Percentiles rank a stretch among this genome's conserved stretches.
Conservation (phyloP, 2,888 invertebrate genomes). For the Drosophila diplacantha region DNA sequence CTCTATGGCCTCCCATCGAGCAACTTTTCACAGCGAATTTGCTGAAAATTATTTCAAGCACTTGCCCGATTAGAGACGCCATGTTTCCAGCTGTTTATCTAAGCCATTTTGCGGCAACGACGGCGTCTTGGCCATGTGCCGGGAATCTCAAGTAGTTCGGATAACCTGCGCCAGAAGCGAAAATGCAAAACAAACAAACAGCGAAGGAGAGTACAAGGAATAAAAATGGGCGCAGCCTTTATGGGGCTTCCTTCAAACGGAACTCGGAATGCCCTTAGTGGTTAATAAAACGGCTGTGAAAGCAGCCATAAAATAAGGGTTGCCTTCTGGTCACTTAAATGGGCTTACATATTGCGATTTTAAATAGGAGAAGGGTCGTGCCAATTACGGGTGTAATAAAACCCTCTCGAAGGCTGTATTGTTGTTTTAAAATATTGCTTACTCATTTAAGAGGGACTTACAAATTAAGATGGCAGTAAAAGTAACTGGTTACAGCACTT, state of each 20-base stretch:
- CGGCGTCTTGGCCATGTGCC: slow-evolving; percentile 50
- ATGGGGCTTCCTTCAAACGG: background rate
- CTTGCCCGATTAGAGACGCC: slow-evolving; percentile 62
- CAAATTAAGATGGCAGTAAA: slow-evolving; percentile 7
- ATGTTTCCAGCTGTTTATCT: slow-evolving; percentile 50
- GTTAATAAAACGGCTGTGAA: background rate
- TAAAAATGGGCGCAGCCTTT: slow-evolving; percentile 9
- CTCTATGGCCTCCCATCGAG: slow-evolving; percentile 41
- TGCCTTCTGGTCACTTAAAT: slow-evolving; percentile 11
- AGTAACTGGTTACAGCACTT: background rate
- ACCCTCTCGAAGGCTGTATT: background rate
- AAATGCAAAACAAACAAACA: slow-evolving; percentile 60
- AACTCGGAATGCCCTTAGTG: slow-evolving; percentile 18
- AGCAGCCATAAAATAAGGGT: slow-evolving; percentile 2
- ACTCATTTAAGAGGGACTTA: slow-evolving; percentile 4
- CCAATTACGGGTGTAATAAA: slow-evolving; percentile 2
- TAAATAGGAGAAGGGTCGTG: background rate
- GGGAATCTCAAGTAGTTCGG: slow-evolving; percentile 58
- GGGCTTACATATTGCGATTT: slow-evolving; percentile 5
- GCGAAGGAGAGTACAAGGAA: slow-evolving; percentile 16
- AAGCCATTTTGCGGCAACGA: slow-evolving; percentile 55
- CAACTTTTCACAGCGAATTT: slow-evolving; percentile 51
- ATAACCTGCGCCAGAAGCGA: slow-evolving; percentile 24
- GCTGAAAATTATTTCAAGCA: slow-evolving; percentile 63
- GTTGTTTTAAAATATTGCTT: slow-evolving; percentile 4